These are phyloP conservation scores for Aleiodes alternator DNA, from an alignment of 2,888 invertebrate genomes.

Conservation along the genomic window DNA sequence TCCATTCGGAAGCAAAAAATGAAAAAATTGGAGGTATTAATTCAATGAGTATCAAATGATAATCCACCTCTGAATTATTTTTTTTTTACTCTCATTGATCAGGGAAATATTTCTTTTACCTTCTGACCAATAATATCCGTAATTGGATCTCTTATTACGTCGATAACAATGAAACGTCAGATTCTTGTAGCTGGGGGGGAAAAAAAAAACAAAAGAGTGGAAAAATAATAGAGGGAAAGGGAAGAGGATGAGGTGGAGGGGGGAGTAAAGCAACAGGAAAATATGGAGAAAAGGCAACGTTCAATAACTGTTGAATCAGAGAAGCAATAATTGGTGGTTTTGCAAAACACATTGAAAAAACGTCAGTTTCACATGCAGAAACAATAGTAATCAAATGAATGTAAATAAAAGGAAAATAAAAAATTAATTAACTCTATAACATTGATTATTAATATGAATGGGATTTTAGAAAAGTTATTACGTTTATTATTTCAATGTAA, in stretches of 20 bases:
- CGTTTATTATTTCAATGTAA: constrained; percentile 10
- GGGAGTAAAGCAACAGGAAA: not conserved
- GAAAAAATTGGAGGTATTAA: no score
- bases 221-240: not conserved
- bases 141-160: constrained; percentile 51
- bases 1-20: no score
- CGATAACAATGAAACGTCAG: constrained; percentile 46
- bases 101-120: constrained; percentile 12
- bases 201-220: constrained; percentile 39
- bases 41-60: not conserved
- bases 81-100: not conserved
- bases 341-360: no score
- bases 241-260: not conserved
- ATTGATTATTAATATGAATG: not conserved
- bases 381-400: no score
- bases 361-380: no score
- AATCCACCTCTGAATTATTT: not conserved
- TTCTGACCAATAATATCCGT: constrained; percentile 45
- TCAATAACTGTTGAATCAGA: not conserved
- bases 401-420: not conserved
- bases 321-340: no score
- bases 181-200: constrained; percentile 32
- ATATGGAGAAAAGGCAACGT: constrained; percentile 12
- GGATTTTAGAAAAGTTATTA: not conserved
- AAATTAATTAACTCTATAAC: not conserved